Conservation (phyloP, 2,888 invertebrate genomes). For the Eupithecia dodoneata region DNA sequence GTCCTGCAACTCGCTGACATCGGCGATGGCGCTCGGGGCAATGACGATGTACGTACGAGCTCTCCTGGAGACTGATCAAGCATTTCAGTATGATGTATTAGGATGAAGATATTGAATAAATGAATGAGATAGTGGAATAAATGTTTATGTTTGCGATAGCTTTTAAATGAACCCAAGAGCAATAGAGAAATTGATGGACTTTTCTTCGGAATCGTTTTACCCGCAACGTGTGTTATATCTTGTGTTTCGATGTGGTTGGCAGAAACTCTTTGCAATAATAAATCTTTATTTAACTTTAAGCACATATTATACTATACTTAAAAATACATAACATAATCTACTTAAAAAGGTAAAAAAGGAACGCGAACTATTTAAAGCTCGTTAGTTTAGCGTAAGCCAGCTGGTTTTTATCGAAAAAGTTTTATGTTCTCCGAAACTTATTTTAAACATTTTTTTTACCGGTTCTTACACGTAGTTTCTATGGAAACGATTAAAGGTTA, state of each 20-base stretch:
- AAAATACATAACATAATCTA: too few relatives aligned
- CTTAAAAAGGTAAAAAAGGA: too few relatives aligned
- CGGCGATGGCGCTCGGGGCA: slow-evolving; percentile 76
- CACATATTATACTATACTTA: too few relatives aligned
- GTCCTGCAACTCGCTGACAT: slow-evolving; percentile 73
- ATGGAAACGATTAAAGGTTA: too few relatives aligned
- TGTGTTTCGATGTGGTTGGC: neutral
- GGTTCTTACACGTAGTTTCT: too few relatives aligned
- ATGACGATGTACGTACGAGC: slow-evolving; percentile 72
- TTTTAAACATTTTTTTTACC: too few relatives aligned
- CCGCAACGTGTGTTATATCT: neutral
- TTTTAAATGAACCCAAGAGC: neutral
- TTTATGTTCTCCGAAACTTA: too few relatives aligned
- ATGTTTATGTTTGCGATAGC: neutral
- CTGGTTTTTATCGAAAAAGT: too few relatives aligned
- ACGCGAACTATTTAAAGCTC: too few relatives aligned
- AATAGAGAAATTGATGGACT: neutral
- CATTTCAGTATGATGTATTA: slow-evolving; percentile 77
- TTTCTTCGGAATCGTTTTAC: neutral
- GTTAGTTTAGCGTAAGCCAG: too few relatives aligned
- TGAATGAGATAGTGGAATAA: slow-evolving; percentile 5
- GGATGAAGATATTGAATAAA: too few relatives aligned
- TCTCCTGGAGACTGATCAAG: slow-evolving; percentile 75
- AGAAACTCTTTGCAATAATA: neutral
- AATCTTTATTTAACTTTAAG: too few relatives aligned